A percentile compares a stretch with the other conserved stretches of the same genome.
These are phyloP conservation scores for Rhorus exstirpatorius DNA, from an alignment of 2,888 invertebrate genomes.

Conservation along the genomic window DNA sequence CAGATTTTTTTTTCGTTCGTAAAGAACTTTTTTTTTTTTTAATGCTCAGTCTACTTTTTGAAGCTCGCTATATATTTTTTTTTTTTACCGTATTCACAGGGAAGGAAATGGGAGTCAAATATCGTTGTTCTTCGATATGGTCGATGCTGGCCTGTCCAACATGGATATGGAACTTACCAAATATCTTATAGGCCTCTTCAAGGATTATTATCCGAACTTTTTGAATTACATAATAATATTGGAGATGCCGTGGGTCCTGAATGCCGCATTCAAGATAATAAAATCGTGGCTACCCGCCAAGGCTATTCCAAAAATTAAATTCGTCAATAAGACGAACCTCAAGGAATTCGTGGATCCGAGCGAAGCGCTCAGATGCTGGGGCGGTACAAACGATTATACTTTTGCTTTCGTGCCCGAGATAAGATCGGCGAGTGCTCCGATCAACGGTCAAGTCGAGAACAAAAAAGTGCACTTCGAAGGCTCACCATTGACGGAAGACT, in stretches of 20 bases:
- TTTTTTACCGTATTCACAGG: conserved; percentile 85
- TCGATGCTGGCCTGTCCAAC: conserved; percentile 93
- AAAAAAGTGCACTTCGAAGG: conserved; percentile 90
- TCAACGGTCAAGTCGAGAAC: conserved; percentile 84
- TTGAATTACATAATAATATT: conserved; percentile 96
- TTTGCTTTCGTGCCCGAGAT: conserved; percentile 91
- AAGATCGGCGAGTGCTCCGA: conserved; percentile 73
- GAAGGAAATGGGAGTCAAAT: conserved; percentile 92
- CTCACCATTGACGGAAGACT: conserved; percentile 87
- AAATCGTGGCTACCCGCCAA: conserved; percentile 95
- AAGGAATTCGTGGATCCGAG: conserved; percentile 91
- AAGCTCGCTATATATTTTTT: too few relatives aligned
- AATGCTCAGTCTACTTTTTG: neutral
- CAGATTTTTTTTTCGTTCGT: too few relatives aligned
- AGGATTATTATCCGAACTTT: conserved; percentile 95
- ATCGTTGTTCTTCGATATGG: conserved; percentile 96
- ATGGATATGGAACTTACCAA: conserved; percentile 97
- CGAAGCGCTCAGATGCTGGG: conserved; percentile 93
- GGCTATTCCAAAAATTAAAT: conserved; percentile 95
- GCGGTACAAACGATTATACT: conserved; percentile 91
- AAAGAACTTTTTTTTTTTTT: conserved; percentile 8
- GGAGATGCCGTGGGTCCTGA: conserved; percentile 98
- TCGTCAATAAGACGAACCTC: conserved; percentile 92
- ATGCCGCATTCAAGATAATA: conserved; percentile 96
- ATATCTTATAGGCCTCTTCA: conserved; percentile 94